Base-by-base conservation (phyloP, 2,113 vertebrate genomes). In the Sturnira hondurensis region DNA sequence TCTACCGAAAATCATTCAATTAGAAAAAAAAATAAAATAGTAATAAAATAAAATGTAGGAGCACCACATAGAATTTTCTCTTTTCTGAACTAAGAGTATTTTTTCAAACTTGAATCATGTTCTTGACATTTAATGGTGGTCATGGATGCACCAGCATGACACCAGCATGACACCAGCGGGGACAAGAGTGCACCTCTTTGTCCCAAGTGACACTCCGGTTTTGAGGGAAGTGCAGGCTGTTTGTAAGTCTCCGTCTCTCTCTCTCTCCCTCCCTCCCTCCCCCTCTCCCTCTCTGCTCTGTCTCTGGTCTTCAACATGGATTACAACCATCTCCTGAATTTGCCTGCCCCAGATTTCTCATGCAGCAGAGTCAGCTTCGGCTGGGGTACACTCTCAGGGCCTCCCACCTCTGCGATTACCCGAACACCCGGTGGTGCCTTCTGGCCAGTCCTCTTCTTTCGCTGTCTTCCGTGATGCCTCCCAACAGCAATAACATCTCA, bases 21-120 rank as follows among this genome's bases (percentile, higher is more conserved):
- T 88, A 36, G 38, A 13, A 92, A 93, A 92, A 93, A 84, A 86
- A 41, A 56, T 78, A 47, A 74, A 93, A 52, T 22, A 83, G n/a
- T 86, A 89, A 78, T 58, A 71, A 83, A 88, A 73, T 36, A 26
- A 80, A 89, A 68, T 73, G 31, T n/a, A 14, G 86, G 84, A 70
- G 11, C 16, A 50, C 33, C 19, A 47, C 28, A 67, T 26, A 82
- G 22, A 90, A 67, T 70, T 16, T 47, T 33, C 13, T 93, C 7
- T 43, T 91, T 93, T 82, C 31, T 86, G n/a, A 36, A 86, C 50
- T 68, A 86, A 74, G 14, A 85, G 28, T 33, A 28, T 16, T 38
- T 89, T 94, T 94, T 80, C n/a, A 89, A 89, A 43, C n/a, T 86
- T 91, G 31, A 83, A 36, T 83, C 63, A 52, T 73, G 26, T 33